phyloP scores from a whole-genome alignment of 2,888 invertebrate species.

The Ceramica pisi region DNA sequence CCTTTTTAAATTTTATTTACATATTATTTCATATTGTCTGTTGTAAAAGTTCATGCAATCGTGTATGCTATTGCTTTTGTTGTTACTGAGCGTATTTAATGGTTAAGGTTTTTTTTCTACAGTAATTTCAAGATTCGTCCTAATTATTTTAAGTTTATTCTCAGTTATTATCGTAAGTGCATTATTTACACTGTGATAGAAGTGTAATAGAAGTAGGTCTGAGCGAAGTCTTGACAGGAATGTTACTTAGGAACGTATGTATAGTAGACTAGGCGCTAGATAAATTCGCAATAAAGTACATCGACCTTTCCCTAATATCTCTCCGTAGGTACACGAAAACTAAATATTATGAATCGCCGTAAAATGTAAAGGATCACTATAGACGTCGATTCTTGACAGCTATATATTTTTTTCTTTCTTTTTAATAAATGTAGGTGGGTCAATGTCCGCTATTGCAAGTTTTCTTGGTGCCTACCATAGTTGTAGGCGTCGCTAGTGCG shows the following conservation, averaged over 20 bases:
- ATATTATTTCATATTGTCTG: conserved; percentile 67
- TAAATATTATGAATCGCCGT: too few species aligned
- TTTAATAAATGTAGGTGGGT: too few species aligned
- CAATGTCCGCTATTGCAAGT: too few species aligned
- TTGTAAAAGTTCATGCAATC: conserved; percentile 71
- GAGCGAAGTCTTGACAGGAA: conserved; percentile 86
- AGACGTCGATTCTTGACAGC: too few species aligned
- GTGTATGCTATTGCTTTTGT: conserved; percentile 71
- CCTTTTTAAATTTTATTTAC: conserved; percentile 69
- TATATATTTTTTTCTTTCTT: too few species aligned
- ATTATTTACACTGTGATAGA: conserved; percentile 91
- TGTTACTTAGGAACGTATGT: conserved; percentile 71
- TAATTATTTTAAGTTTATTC: conserved; percentile 77
- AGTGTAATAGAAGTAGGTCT: conserved; percentile 85
- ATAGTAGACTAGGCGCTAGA: too few species aligned
- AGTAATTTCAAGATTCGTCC: conserved; percentile 74
- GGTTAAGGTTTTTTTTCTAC: conserved; percentile 67
- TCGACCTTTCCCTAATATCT: too few species aligned
- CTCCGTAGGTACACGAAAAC: too few species aligned
- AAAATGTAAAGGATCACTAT: too few species aligned
- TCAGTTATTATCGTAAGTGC: conserved; percentile 86
- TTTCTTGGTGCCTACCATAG: conserved; percentile 6
- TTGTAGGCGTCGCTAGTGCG: conserved; percentile 46
- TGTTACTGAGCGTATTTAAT: conserved; percentile 64
- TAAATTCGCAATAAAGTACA: too few species aligned